Percentiles rank a stretch among this genome's conserved stretches.
phyloP scores from a whole-genome alignment of 2,113 vertebrate species.

The Onychostoma macrolepis region DNA sequence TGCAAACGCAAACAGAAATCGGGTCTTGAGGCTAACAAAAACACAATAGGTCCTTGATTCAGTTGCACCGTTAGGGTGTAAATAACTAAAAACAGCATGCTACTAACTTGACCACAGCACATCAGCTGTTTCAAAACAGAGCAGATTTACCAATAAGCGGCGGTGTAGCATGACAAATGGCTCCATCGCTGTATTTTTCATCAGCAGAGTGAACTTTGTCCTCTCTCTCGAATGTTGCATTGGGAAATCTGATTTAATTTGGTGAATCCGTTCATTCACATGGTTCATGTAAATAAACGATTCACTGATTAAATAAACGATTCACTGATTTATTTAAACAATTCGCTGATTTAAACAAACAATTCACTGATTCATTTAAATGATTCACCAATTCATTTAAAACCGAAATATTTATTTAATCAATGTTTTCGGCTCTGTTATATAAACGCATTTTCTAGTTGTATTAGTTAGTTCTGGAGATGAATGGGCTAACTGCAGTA shows the following conservation, averaged over 20 bases:
- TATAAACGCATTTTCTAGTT: constrained; percentile 8
- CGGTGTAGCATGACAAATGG: not conserved
- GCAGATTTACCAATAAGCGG: not conserved
- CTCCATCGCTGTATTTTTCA: not conserved
- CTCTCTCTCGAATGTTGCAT: constrained; percentile 1
- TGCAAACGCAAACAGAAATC: not conserved
- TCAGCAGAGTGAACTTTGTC: constrained; percentile 12
- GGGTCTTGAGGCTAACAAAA: not conserved
- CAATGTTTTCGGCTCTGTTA: not conserved
- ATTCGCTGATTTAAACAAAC: constrained; percentile 31
- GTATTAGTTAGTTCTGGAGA: constrained; percentile 26
- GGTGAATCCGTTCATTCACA: constrained; percentile 24
- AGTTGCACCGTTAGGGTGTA: not conserved
- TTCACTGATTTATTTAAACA: constrained; percentile 15
- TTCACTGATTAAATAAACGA: constrained; percentile 24
- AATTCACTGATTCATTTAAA: constrained; percentile 12
- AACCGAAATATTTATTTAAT: constrained; percentile 5
- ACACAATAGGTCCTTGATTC: not conserved
- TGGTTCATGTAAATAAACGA: constrained; percentile 26
- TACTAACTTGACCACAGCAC: not conserved
- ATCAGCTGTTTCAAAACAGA: not conserved
- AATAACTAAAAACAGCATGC: not conserved
- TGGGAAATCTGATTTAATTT: constrained; percentile 3
- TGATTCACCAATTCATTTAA: constrained; percentile 11
- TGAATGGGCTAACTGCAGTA: not conserved